Evolutionary conservation across 2,797 vertebrate genomes (phyloP).

Genomic region (Margarornis squamiger): DNA sequence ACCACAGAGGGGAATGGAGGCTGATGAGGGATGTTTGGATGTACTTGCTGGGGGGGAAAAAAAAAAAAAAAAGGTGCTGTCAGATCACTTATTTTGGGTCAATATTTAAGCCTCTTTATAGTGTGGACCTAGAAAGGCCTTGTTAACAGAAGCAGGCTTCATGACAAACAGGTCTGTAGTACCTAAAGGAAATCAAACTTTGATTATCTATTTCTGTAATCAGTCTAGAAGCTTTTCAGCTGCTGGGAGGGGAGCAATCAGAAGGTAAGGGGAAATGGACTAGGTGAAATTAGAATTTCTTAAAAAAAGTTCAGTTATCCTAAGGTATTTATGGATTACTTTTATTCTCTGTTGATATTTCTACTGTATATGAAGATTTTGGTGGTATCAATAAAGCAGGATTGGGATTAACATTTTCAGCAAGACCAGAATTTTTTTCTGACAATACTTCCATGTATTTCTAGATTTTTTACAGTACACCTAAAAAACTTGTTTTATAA

Average conservation of each 20-base stretch:
- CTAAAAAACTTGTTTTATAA: not conserved
- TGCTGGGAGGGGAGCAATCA: not conserved
- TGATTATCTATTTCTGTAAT: not conserved
- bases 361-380: not conserved
- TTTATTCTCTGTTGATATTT: not conserved
- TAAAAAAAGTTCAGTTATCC: not conserved
- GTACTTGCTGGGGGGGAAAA: not conserved
- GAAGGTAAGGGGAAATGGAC: not conserved
- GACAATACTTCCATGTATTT: not conserved
- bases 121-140: not conserved
- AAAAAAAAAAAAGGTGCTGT: not conserved
- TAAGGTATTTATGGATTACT: not conserved
- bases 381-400: not conserved
- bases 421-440: not conserved
- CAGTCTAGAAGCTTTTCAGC: not conserved
- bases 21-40: not conserved
- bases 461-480: not conserved
- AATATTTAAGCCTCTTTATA: not conserved
- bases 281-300: not conserved
- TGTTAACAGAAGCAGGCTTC: not conserved
- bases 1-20: too few relatives aligned
- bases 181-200: not conserved
- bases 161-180: not conserved
- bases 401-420: not conserved
- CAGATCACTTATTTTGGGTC: not conserved